Evolutionary conservation across 2,797 vertebrate genomes (phyloP).

Genomic region (Pseudochaenichthys georgianus): DNA sequence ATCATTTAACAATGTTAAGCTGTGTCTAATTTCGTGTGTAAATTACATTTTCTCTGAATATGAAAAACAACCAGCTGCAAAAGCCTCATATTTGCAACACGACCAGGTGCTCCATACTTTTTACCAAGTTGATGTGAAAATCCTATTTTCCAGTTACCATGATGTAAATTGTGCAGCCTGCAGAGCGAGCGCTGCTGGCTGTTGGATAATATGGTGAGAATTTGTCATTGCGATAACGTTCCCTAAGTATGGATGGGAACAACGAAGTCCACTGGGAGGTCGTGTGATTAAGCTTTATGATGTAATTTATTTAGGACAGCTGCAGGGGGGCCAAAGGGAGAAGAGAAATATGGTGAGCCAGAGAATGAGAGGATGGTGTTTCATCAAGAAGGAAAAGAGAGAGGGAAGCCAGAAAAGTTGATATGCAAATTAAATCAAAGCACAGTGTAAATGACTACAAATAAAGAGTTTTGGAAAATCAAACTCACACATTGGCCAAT

Average conservation of each 20-base stretch:
- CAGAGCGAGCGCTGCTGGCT: conserved; percentile 4
- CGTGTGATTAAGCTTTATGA: conserved; percentile 18
- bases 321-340: background rate
- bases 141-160: background rate
- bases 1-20: background rate
- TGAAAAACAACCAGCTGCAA: background rate
- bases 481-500: conserved; percentile 1
- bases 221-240: conserved; percentile 29
- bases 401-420: background rate
- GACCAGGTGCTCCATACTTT: background rate
- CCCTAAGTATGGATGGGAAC: conserved; percentile 1
- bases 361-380: background rate
- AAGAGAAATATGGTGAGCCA: background rate
- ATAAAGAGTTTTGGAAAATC: background rate
- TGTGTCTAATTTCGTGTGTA: background rate
- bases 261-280: conserved; percentile 33
- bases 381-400: too few relatives aligned
- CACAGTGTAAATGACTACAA: background rate
- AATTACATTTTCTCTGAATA: background rate
- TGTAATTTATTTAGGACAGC: conserved; percentile 15
- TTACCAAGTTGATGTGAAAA: background rate
- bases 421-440: background rate
- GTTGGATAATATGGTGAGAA: conserved; percentile 13
- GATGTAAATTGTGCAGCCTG: background rate
- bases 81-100: too few relatives aligned